Evolutionary conservation across 2,797 vertebrate genomes (phyloP).

Genomic region (Triplophysa yarkandensis): DNA sequence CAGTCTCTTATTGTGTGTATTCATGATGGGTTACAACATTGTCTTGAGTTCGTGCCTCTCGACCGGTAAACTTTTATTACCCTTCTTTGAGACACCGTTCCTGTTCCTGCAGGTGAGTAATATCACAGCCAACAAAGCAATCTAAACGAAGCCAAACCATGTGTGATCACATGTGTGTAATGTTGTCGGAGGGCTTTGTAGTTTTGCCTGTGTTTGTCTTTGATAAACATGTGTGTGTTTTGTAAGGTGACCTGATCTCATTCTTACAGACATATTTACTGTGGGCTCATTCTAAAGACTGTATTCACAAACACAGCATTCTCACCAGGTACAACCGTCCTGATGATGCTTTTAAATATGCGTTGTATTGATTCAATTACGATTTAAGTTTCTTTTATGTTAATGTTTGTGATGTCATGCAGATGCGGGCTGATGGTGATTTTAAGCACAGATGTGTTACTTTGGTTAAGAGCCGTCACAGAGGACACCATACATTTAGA

Average conservation of each 20-base stretch:
- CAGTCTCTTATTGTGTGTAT: conserved; percentile 79
- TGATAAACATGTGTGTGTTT: conserved; percentile 8
- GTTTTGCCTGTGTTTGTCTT: not conserved
- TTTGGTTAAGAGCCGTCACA: conserved; percentile 85
- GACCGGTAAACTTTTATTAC: conserved; percentile 69
- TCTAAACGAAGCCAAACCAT: not conserved
- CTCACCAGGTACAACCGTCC: conserved; percentile 79
- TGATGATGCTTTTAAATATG: no score
- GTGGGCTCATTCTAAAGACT: conserved; percentile 88
- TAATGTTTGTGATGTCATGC: not conserved
- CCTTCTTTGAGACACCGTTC: conserved; percentile 80
- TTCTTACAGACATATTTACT: conserved; percentile 81
- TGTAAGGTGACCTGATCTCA: conserved; percentile 10
- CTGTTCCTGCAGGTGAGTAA: conserved; percentile 81
- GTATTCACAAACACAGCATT: conserved; percentile 83
- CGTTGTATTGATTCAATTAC: no score
- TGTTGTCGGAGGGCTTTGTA: not conserved
- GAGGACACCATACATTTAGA: conserved; percentile 84
- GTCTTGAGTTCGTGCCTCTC: conserved; percentile 72
- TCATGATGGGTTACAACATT: conserved; percentile 77
- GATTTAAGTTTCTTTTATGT: conserved; percentile 21
- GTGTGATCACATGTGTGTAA: not conserved
- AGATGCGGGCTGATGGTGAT: conserved; percentile 88
- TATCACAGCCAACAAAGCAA: not conserved
- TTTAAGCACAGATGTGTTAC: conserved; percentile 81